A percentile compares a stretch with the other conserved stretches of the same genome.
These are phyloP conservation scores for Drosophila tripunctata DNA, from an alignment of 2,888 invertebrate genomes.

Conservation along the genomic window DNA sequence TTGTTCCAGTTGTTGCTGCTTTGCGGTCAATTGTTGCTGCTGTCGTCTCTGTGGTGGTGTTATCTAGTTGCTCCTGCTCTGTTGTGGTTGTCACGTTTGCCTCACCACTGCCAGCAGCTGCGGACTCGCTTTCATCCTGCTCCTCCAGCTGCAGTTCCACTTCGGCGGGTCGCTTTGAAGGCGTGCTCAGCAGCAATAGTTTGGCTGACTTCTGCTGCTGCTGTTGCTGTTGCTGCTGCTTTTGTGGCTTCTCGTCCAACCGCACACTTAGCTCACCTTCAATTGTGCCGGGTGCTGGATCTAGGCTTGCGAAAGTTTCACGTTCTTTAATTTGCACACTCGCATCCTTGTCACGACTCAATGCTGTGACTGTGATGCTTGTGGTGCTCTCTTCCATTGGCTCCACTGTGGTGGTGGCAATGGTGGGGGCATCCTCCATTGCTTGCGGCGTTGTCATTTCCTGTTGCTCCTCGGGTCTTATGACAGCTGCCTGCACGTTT, in stretches of 20 bases:
- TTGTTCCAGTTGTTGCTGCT: slow-evolving; percentile 25
- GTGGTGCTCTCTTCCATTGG: slow-evolving; percentile 25
- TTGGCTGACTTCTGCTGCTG: slow-evolving; percentile 59
- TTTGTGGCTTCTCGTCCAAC: neutral
- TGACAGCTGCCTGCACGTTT: slow-evolving; percentile 49
- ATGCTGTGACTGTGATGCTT: slow-evolving; percentile 21
- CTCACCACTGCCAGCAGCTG: slow-evolving; percentile 38
- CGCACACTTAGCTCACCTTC: slow-evolving; percentile 32
- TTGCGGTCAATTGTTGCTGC: slow-evolving; percentile 26
- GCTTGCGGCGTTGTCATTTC: slow-evolving; percentile 1
- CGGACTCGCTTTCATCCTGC: slow-evolving; percentile 61
- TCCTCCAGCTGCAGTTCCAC: slow-evolving; percentile 74
- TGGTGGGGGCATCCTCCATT: slow-evolving; percentile 19
- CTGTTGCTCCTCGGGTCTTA: slow-evolving; percentile 41
- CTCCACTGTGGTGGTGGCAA: slow-evolving; percentile 31
- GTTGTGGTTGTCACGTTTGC: slow-evolving; percentile 38
- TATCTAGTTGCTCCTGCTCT: slow-evolving; percentile 11
- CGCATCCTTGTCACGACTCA: slow-evolving; percentile 66
- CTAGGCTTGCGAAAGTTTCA: slow-evolving; percentile 28
- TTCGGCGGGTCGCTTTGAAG: slow-evolving; percentile 67
- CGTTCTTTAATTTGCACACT: slow-evolving; percentile 42
- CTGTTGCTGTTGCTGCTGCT: slow-evolving; percentile 7
- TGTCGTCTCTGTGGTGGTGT: slow-evolving; percentile 26
- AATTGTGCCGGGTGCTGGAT: slow-evolving; percentile 58
- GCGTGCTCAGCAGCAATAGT: slow-evolving; percentile 75